phyloP scores from a whole-genome alignment of 2,113 vertebrate genomes.

The Sinocyclocheilus anshuiensis region DNA sequence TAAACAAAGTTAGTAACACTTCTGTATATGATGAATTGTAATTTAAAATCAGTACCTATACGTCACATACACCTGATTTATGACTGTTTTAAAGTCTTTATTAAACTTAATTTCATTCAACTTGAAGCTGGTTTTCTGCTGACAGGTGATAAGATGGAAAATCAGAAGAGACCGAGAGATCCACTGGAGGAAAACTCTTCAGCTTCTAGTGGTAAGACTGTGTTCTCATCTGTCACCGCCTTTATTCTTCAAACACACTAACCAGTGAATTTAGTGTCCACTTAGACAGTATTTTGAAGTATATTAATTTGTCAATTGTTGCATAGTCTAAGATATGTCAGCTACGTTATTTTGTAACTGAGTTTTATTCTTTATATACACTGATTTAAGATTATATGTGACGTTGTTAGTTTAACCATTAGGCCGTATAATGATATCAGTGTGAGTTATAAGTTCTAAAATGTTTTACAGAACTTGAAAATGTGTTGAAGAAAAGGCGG shows the following conservation, averaged over 20 bases:
- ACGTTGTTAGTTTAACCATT: neutral
- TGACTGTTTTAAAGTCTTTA: neutral
- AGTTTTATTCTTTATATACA: neutral
- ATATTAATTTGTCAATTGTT: neutral
- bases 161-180: slow-evolving; percentile 68
- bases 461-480: slow-evolving; percentile 55
- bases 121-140: neutral
- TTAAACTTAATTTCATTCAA: neutral
- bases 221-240: slow-evolving; percentile 9
- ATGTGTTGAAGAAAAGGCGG: slow-evolving; percentile 68
- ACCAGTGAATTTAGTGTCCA: too few relatives aligned
- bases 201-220: slow-evolving; percentile 60
- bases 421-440: too few relatives aligned
- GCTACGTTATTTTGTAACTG: neutral
- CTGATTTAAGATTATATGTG: neutral
- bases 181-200: slow-evolving; percentile 68
- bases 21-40: neutral
- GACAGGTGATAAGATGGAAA: slow-evolving; percentile 45
- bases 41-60: neutral
- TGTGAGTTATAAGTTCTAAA: neutral
- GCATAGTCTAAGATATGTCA: neutral
- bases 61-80: neutral
- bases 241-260: neutral
- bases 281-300: neutral
- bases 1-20: neutral